phyloP scores from a whole-genome alignment of 2,113 vertebrate species.

The Ovis aries region DNA sequence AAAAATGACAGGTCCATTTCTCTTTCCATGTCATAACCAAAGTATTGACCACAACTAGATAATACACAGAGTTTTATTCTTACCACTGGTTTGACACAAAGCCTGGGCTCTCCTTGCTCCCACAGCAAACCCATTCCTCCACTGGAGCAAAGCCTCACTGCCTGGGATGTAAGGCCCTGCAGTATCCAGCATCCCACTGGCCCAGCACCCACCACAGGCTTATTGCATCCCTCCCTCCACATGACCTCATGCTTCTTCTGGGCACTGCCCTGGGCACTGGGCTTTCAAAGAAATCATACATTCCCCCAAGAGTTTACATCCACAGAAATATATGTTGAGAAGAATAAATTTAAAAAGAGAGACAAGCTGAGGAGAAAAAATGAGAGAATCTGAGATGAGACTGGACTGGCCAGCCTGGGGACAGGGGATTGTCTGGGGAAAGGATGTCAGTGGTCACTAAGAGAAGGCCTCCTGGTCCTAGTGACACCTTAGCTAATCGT shows the following conservation, averaged over 20 bases:
- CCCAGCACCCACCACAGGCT: neutral
- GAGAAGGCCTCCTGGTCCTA: neutral
- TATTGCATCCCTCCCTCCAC: neutral
- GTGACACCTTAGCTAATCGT: neutral
- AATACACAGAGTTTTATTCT: neutral
- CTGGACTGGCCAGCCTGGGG: neutral
- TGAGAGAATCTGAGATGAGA: neutral
- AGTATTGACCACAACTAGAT: neutral
- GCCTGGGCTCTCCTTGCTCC: neutral
- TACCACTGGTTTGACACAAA: neutral
- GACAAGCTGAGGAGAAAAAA: neutral
- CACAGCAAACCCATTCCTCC: neutral
- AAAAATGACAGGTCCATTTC: neutral
- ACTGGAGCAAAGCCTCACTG: neutral
- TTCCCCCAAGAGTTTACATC: neutral
- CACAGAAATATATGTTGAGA: neutral
- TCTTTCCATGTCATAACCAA: fast-evolving
- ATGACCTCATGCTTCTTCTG: neutral
- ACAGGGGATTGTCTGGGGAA: neutral
- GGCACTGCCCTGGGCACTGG: neutral
- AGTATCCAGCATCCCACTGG: fast-evolving
- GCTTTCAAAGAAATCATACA: neutral
- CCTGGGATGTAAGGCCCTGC: neutral
- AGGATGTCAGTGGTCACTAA: neutral
- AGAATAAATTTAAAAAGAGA: neutral